Conservation (phyloP, 2,888 invertebrate genomes). For the Eucriotettix oculatus region DNA sequence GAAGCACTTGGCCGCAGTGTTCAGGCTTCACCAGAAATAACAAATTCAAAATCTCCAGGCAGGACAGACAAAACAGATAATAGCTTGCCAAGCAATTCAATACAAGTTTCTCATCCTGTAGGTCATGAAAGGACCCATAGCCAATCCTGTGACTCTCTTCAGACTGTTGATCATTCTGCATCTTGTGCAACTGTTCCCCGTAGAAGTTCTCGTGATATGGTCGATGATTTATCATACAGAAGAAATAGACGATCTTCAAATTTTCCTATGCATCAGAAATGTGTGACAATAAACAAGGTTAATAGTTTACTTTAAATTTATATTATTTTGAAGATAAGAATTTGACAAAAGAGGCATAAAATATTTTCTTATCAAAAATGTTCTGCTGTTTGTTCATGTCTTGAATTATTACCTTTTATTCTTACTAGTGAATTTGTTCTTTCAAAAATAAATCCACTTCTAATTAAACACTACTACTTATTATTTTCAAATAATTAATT, state of each 20-base stretch:
- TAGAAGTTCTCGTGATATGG: not conserved
- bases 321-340: too few species aligned
- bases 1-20: slow-evolving; percentile 11
- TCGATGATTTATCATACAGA: not conserved
- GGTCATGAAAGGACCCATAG: slow-evolving; percentile 5
- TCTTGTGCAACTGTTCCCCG: not conserved
- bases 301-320: not conserved
- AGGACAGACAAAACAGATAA: slow-evolving; percentile 7
- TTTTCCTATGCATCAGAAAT: slow-evolving; percentile 15
- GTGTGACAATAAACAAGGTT: slow-evolving; percentile 19
- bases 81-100: not conserved
- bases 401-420: too few species aligned
- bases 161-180: not conserved
- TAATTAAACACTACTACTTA: too few species aligned
- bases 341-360: too few species aligned
- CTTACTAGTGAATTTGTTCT: too few species aligned
- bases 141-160: slow-evolving; percentile 7
- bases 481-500: too few species aligned
- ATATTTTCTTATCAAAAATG: too few species aligned
- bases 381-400: too few species aligned
- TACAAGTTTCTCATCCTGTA: not conserved
- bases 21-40: not conserved
- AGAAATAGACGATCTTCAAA: slow-evolving; percentile 6
- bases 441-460: too few species aligned
- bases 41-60: not conserved